Evolutionary conservation across 1,140 invertebrate genomes (phyloP), one percentile per base, ranked within the genome.

Genomic region (Maconellicoccus hirsutus): DNA sequence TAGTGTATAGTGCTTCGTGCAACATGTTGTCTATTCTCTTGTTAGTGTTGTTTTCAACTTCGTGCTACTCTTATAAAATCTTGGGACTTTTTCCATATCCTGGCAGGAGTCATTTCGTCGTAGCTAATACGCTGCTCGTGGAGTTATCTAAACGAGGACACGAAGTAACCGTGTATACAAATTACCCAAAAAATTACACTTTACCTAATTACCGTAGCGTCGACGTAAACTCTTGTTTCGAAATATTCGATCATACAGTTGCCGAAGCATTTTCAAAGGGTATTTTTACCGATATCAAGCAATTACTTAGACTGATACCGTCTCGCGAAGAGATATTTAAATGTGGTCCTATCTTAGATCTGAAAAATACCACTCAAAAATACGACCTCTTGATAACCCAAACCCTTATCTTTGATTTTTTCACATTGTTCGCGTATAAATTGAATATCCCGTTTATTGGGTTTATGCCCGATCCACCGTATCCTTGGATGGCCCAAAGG

Each of bases 401-500:
- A 70, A 6, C 72, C 1, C 72, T 72, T 16, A 59, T 70, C 25
- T 66, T 26, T 0, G 74, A 74, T 42, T 59, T 71, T 10, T 73
- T 72, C 21, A 16, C 71, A 21, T 73, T 73, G 0, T 75, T 80
- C 27, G 77, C 77, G 0, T 74, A 80, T 73, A 71, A 39, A 27
- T 69, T 74, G 29, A 42, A 71, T 21, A 69, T 71, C 7, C 87
- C 87, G 0, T 80, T 85, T 1, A 83, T 90, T 1, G 78, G 80
- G 0, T 72, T 84, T 6, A 81, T 80, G 72, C 83, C 85, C 1
- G 82, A 82, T 63, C 78, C 81, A 7, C 72, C 84, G 22, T 82
- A 86, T 81, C 80, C 85, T 14, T 88, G 84, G 84, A 80, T 83
- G 71, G 82, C 81, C 52, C 77, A 80, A 12, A 78, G 81, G 52